These are phyloP conservation scores for Brachynemurus nebulosus DNA, from an alignment of 2,888 invertebrate species.

Conservation along the genomic window DNA sequence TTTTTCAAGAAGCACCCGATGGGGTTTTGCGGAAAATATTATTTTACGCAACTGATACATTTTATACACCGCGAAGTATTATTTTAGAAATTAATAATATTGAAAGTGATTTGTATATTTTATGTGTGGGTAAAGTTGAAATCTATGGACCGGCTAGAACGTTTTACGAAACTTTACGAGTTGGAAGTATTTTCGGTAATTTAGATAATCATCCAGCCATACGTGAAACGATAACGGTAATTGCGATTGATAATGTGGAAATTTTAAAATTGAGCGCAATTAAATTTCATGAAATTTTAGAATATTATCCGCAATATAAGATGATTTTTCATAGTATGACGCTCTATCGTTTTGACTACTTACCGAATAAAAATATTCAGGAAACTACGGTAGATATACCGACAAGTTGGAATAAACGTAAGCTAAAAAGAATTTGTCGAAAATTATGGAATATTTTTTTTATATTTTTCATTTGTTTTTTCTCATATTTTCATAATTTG, in stretches of 20 bases:
- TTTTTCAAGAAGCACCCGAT: neutral
- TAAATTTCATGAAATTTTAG: neutral
- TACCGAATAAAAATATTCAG: too few relatives aligned
- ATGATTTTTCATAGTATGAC: too few relatives aligned
- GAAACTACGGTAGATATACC: too few relatives aligned
- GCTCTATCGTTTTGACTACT: too few relatives aligned
- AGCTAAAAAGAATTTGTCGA: too few relatives aligned
- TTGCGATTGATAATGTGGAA: neutral
- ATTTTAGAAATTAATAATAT: neutral
- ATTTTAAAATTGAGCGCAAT: neutral
- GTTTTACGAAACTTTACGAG: neutral
- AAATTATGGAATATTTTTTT: too few relatives aligned
- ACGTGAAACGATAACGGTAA: neutral
- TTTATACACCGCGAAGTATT: neutral
- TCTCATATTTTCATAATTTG: too few relatives aligned
- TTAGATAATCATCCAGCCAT: neutral
- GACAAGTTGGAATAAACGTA: too few relatives aligned
- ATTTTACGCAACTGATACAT: neutral
- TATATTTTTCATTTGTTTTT: too few relatives aligned
- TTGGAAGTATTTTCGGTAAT: conserved; percentile 1
- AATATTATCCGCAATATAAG: neutral
- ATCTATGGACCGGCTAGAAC: neutral
- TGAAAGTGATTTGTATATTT: neutral
- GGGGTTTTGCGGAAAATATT: neutral
- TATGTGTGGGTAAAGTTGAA: neutral